Conservation (phyloP, 2,888 invertebrate genomes). For the Ormia ochracea region DNA sequence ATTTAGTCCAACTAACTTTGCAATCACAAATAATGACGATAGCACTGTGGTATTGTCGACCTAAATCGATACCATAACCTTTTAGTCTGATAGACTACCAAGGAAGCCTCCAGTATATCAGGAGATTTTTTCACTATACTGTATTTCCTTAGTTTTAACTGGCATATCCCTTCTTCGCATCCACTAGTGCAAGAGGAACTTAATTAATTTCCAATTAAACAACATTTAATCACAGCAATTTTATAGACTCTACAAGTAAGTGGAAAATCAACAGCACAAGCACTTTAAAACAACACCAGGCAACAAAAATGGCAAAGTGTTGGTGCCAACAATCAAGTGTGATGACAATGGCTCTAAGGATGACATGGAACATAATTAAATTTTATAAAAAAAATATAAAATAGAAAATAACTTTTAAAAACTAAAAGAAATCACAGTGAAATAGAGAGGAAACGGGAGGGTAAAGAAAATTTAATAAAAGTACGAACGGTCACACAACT, state of each 20-base stretch:
- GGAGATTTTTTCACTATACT: background rate
- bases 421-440: background rate
- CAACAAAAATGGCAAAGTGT: background rate
- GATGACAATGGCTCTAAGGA: background rate
- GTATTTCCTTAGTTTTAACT: background rate
- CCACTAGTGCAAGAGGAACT: conserved; percentile 1
- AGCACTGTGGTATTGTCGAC: too few relatives aligned
- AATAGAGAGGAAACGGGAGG: background rate
- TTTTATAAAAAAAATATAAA: background rate
- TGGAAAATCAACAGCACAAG: background rate
- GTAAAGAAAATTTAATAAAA: background rate
- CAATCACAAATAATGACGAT: too few relatives aligned
- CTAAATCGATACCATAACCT: too few relatives aligned
- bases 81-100: too few relatives aligned
- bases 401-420: background rate
- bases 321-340: background rate
- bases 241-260: conserved; percentile 12
- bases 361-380: conserved; percentile 37
- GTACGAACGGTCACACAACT: too few relatives aligned
- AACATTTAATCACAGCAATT: conserved; percentile 19
- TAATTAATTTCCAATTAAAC: conserved; percentile 29
- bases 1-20: too few relatives aligned
- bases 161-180: background rate
- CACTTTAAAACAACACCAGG: background rate
- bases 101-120: background rate